Conservation (phyloP, 2,113 vertebrate genomes). For the Rostratula benghalensis region DNA sequence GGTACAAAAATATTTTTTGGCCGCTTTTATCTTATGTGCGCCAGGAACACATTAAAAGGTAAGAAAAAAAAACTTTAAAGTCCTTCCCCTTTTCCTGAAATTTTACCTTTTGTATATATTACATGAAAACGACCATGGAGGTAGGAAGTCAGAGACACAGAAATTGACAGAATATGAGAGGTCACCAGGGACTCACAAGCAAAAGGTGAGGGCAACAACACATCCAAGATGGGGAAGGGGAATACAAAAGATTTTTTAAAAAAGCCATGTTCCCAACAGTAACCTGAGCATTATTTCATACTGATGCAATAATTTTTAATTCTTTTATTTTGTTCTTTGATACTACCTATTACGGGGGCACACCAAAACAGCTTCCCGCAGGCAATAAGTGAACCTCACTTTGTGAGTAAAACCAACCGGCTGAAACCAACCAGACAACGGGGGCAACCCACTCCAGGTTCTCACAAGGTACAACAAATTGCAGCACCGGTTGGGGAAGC, state of each 20-base stretch:
- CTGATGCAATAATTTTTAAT: rapidly evolving
- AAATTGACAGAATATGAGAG: neutral
- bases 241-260: rapidly evolving
- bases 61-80: conserved; percentile 18
- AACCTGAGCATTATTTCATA: neutral
- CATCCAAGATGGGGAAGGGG: too few species aligned
- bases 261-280: neutral
- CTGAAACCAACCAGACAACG: neutral
- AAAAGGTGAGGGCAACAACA: neutral
- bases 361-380: neutral
- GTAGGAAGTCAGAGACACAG: neutral
- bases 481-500: neutral
- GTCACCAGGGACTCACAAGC: neutral
- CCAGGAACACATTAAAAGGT: conserved; percentile 11
- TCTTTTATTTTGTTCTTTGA: neutral
- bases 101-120: neutral
- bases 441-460: neutral
- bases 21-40: conserved; percentile 21
- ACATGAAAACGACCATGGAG: neutral
- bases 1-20: neutral
- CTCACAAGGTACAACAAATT: neutral
- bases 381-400: neutral
- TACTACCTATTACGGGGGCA: neutral
- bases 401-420: neutral
- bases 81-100: neutral